Evolutionary conservation across 2,888 invertebrate species (phyloP), one percentile per base, ranked within the genome.

Genomic region (Chalcis sispes): DNA sequence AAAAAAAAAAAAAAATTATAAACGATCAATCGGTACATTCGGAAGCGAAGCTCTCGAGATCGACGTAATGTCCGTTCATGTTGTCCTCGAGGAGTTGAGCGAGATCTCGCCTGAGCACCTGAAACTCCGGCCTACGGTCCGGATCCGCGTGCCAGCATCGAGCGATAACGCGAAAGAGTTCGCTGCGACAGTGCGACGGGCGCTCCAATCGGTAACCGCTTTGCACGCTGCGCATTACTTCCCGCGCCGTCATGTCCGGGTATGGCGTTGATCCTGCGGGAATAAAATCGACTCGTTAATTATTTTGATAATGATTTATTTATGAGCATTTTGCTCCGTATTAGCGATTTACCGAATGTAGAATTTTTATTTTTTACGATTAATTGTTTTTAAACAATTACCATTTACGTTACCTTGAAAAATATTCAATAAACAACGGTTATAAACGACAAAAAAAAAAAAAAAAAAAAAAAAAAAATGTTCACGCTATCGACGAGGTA

Each of bases 221-320:
- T 25, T 95, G 92, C 61, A 96, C 95, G 46, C 93, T 92, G 8
- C 94, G 91, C 86, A 95, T 92, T n/a, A 96, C 95, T 85, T 95
- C 95, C 10, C 95, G 92, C 0, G 95, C 95, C 0, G 94, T 93
- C 92, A 96, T 93, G 75, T 94, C 93, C n/a, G 95, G 94, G 89
- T 96, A 96, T 2, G 96, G 96, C 84, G 95, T 95, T 64, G 95
- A 94, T 72, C 96, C 96, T 95, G 88, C 4, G 18, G 76, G 69
- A 62, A 25, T 5, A 58, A 66, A 65, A 15, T n/a, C n/a, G n/a
- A n/a, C n/a, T n/a, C n/a, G n/a, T n/a, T n/a, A n/a, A n/a, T 1
- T 29, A 46, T 46, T 3, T 8, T 32, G 32, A 32, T 32, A 32
- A 8, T 32, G 32, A 3, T 32, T 32, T 46, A 46, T 46, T 46